Conservation (phyloP, 2,888 invertebrate species). For the Oxyteleia sp. region DNA sequence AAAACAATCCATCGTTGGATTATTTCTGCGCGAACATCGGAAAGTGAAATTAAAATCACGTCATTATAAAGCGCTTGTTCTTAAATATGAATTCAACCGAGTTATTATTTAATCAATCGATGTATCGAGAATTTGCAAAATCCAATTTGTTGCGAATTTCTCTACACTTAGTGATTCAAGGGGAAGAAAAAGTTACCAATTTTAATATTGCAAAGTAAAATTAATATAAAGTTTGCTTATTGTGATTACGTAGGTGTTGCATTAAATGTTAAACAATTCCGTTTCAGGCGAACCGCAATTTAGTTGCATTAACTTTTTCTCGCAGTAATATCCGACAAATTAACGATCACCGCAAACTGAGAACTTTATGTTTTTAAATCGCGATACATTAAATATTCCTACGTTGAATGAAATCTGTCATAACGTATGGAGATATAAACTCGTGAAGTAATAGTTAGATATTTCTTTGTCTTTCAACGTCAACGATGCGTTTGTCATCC, state of each 20-base stretch:
- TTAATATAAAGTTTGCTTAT: constrained; percentile 7
- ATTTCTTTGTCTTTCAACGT: constrained; percentile 69
- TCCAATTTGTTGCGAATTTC: too few species aligned
- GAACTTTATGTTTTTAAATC: constrained; percentile 33
- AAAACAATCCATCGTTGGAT: constrained; percentile 44
- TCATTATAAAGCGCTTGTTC: not conserved
- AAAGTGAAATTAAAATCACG: constrained; percentile 43
- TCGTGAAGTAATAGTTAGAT: constrained; percentile 53
- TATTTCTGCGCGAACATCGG: constrained; percentile 32
- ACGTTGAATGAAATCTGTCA: constrained; percentile 38
- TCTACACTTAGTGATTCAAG: too few species aligned
- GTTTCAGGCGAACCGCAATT: constrained; percentile 35
- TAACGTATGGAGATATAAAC: constrained; percentile 14
- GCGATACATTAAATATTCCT: constrained; percentile 21
- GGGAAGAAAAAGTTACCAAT: too few species aligned
- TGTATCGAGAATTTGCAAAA: too few species aligned
- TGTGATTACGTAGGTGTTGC: constrained; percentile 30
- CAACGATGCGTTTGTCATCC: constrained; percentile 61
- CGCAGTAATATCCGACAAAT: constrained; percentile 29
- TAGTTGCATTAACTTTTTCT: constrained; percentile 31
- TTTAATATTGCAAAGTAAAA: too few species aligned
- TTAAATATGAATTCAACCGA: constrained; percentile 20
- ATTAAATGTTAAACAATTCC: constrained; percentile 52
- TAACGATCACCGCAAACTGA: constrained; percentile 51
- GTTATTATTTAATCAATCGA: constrained; percentile 32